phyloP scores from a whole-genome alignment of 2,797 vertebrate genomes.

The Amazona finschi region DNA sequence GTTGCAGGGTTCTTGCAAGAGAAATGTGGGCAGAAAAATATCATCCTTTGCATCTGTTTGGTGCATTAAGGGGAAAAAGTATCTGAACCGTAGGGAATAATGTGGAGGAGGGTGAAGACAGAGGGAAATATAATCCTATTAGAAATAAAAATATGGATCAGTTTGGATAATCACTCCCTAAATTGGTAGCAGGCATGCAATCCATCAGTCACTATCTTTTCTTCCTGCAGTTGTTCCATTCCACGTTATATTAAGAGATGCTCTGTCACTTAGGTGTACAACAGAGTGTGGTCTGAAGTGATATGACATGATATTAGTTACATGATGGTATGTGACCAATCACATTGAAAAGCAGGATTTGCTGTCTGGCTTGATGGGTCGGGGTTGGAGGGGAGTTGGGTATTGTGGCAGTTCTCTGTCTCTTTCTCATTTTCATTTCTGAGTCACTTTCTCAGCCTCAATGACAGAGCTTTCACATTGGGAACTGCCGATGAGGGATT shows the following conservation, averaged over 20 bases:
- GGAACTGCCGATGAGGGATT: not conserved
- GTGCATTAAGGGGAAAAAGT: not conserved
- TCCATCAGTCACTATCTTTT: not conserved
- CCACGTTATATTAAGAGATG: not conserved
- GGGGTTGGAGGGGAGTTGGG: not conserved
- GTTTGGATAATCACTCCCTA: not conserved
- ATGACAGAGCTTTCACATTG: not conserved
- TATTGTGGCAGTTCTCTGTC: not conserved
- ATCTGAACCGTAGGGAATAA: not conserved
- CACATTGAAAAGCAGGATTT: slow-evolving; percentile 40
- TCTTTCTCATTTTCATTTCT: slow-evolving; percentile 24
- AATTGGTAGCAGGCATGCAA: not conserved
- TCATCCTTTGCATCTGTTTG: slow-evolving; percentile 50
- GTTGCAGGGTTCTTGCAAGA: slow-evolving; percentile 56
- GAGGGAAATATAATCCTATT: not conserved
- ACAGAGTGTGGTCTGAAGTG: not conserved
- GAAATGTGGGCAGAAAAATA: slow-evolving; percentile 56
- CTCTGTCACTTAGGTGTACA: not conserved
- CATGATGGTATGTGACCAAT: slow-evolving; percentile 27
- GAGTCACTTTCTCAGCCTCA: not conserved
- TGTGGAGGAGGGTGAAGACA: not conserved
- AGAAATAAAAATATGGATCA: slow-evolving; percentile 4
- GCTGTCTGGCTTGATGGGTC: not conserved
- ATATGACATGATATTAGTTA: slow-evolving; percentile 33
- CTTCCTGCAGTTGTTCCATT: not conserved